Base-by-base conservation (phyloP, 2,888 invertebrate species). In the Strigamia maritima region DNA sequence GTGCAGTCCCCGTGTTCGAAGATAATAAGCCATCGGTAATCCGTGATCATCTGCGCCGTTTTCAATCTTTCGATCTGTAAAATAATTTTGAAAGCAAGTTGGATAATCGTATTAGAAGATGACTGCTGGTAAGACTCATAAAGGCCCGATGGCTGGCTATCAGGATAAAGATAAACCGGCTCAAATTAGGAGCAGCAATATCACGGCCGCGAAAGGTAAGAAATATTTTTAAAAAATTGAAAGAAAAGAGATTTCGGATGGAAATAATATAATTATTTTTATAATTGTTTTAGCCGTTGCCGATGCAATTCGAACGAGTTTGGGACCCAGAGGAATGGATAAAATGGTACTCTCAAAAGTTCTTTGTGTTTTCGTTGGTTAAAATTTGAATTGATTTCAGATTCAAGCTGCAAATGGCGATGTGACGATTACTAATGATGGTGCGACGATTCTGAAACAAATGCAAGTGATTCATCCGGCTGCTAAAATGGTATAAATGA, bases 341-440 rank as follows among this genome's bases (percentile, higher is more conserved):
- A 99, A 99, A 90, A 99, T 99, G 99, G 94, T 94, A 89, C 31
- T 31, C 31, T 2, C 31, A 16, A 40, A 40, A 40, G 40, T 40
- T 16, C 10, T 40, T 40, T 40, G 35, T 4, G 40, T 40, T 40
- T 40, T 6, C 40, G 1, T 81, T 77, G 3, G 14, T 54, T 49
- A 22, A 12, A 6, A 19, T 26, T 78, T 75, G 75, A 87, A 88
- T 81, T 44, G 77, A 28, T 82, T 82, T 22, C 84, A 94, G 94
- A 99, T 99, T 84, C 98, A 99, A 89, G 90, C 95, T 44, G 91
- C 92, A 44, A 97, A 95, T 88, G 98, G 98, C 54, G 98, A 98
- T 89, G 99, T 99, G 0, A 98, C 98, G 1, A 99, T 99, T 81
- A 99, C 99, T 79, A 99, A 99, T 88, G 99, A 99, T 89, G 99